A percentile compares a stretch with the other conserved stretches of the same genome.
Evolutionary conservation across 2,888 invertebrate genomes (phyloP).

Genomic region (Chymomyza caudatula): DNA sequence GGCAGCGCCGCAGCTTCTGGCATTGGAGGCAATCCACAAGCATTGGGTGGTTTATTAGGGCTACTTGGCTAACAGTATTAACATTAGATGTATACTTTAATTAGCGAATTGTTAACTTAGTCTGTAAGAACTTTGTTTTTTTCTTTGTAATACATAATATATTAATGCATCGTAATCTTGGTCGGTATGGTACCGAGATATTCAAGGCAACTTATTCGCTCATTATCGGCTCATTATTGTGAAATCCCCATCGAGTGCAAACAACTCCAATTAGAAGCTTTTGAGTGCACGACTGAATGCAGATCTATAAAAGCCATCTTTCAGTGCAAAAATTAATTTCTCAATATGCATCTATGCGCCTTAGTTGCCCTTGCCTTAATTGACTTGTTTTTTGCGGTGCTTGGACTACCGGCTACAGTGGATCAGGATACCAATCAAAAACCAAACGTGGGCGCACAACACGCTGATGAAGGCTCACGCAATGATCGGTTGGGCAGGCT

Average conservation of each 20-base stretch:
- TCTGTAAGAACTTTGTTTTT: not conserved
- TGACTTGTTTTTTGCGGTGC: not conserved
- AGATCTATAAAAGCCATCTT: constrained; percentile 39
- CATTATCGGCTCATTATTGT: not conserved
- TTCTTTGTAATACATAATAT: not conserved
- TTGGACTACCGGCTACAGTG: not conserved
- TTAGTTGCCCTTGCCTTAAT: not conserved
- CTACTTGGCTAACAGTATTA: constrained; percentile 51
- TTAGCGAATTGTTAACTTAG: not conserved
- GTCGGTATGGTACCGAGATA: not conserved
- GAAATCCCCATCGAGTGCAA: constrained; percentile 24
- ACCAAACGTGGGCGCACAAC: constrained; percentile 8
- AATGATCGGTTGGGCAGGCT: constrained; percentile 24
- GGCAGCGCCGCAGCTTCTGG: constrained; percentile 27
- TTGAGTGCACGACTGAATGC: constrained; percentile 13
- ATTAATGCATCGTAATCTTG: not conserved
- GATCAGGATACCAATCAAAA: not conserved
- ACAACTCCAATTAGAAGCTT: constrained; percentile 30
- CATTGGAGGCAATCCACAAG: constrained; percentile 45
- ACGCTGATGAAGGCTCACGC: constrained; percentile 35
- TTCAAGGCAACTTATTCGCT: not conserved
- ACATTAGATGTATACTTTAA: too few species aligned
- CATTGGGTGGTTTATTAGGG: constrained; percentile 42
- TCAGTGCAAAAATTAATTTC: constrained; percentile 13
- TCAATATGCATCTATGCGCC: not conserved